Percentiles rank a stretch among this genome's conserved stretches.
Conservation (phyloP, 2,888 invertebrate species). For the Eudemis profundana region DNA sequence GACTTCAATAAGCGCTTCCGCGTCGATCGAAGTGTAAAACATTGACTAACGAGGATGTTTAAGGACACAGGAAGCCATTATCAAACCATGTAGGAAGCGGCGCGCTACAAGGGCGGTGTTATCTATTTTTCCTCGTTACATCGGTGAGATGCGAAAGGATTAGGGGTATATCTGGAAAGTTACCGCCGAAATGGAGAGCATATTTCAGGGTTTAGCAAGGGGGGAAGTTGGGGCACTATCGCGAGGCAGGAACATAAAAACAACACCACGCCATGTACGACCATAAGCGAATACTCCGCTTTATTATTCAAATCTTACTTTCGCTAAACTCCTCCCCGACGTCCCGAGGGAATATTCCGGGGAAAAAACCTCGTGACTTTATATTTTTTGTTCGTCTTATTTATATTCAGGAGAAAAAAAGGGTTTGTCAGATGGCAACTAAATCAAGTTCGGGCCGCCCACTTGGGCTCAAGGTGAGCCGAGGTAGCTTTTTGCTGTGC, state of each 20-base stretch:
- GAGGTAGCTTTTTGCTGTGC: constrained; percentile 67
- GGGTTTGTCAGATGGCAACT: constrained; percentile 82
- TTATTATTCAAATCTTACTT: constrained; percentile 80
- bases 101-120: constrained; percentile 35
- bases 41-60: constrained; percentile 74
- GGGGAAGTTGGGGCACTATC: constrained; percentile 62
- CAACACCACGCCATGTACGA: constrained; percentile 62
- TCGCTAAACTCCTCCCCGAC: constrained; percentile 71
- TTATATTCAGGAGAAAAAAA: constrained; percentile 83
- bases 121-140: constrained; percentile 55
- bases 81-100: constrained; percentile 79
- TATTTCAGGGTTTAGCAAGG: constrained; percentile 57
- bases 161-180: constrained; percentile 41
- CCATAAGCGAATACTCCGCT: constrained; percentile 72
- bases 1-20: constrained; percentile 69
- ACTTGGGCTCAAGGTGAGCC: constrained; percentile 77
- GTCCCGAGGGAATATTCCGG: constrained; percentile 65
- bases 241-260: constrained; percentile 61
- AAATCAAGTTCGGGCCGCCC: constrained; percentile 81
- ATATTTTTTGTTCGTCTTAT: constrained; percentile 77
- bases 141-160: constrained; percentile 47
- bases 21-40: constrained; percentile 66
- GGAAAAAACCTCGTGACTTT: constrained; percentile 70
- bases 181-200: constrained; percentile 54
- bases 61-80: constrained; percentile 81